Conservation (phyloP, 2,888 invertebrate genomes). For the Thumatha senex region DNA sequence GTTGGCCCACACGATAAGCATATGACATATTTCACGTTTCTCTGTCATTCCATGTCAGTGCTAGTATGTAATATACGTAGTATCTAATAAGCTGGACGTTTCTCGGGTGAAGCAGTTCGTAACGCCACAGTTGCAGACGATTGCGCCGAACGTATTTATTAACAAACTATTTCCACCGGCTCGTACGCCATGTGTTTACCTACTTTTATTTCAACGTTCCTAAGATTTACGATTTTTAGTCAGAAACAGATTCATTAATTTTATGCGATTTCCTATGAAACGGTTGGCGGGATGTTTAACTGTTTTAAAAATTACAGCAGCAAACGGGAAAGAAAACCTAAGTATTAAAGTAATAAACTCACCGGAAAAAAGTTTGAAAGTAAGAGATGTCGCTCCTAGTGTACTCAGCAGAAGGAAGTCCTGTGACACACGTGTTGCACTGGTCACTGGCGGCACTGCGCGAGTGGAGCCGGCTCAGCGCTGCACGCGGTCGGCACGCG, state of each 20-base stretch:
- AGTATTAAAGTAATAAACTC: slow-evolving; percentile 3
- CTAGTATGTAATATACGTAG: too few species aligned
- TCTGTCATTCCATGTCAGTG: too few species aligned
- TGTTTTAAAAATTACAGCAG: slow-evolving; percentile 4
- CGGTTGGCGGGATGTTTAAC: slow-evolving; percentile 10
- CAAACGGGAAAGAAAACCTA: slow-evolving; percentile 4
- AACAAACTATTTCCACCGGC: neutral
- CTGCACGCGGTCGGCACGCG: slow-evolving; percentile 19
- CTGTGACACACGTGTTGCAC: neutral
- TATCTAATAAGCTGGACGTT: too few species aligned
- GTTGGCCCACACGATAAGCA: too few species aligned
- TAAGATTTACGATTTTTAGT: slow-evolving; percentile 28
- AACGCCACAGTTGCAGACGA: too few species aligned
- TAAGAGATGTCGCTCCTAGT: neutral
- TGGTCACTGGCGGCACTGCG: neutral
- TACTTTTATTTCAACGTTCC: slow-evolving; percentile 16
- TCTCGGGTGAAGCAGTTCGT: too few species aligned
- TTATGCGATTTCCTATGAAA: slow-evolving; percentile 25
- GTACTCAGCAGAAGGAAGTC: neutral
- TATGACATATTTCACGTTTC: too few species aligned
- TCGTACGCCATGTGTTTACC: too few species aligned
- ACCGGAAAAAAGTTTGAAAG: neutral
- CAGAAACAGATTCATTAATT: slow-evolving; percentile 19
- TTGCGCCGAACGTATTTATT: neutral
- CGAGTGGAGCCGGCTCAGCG: neutral